Conservation (phyloP, 92 coral and sea anemone species). For the Pocillopora meandrina region DNA sequence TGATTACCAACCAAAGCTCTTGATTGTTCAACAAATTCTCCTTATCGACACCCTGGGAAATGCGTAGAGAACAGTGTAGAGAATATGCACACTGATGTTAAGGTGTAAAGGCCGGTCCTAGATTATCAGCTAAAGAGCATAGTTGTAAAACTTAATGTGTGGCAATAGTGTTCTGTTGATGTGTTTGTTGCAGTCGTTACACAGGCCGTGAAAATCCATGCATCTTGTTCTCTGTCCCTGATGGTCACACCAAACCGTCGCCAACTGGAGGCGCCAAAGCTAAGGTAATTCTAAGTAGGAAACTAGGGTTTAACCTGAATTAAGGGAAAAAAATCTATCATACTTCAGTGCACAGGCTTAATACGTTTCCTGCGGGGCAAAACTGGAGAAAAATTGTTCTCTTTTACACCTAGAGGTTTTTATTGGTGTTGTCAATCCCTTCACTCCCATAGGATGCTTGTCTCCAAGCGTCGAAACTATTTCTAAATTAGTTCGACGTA, state of each 20-base stretch:
- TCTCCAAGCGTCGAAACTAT: no score
- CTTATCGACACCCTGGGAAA: no score
- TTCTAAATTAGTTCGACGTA: no score
- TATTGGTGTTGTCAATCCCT: no score
- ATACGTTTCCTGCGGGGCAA: no score
- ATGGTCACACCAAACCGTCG: conserved; percentile 91
- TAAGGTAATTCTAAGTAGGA: conserved; percentile 10
- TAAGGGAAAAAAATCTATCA: no score
- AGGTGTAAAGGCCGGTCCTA: neutral
- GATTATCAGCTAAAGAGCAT: neutral
- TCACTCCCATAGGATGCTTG: no score
- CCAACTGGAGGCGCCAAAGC: conserved; percentile 72
- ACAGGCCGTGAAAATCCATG: conserved; percentile 92
- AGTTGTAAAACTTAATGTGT: neutral
- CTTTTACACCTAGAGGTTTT: no score
- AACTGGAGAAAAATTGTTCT: no score
- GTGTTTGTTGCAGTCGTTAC: conserved; percentile 69
- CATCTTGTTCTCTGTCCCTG: conserved; percentile 87
- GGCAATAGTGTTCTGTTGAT: neutral
- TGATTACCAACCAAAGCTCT: neutral
- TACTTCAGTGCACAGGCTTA: no score
- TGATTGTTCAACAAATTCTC: neutral
- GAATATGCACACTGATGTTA: neutral
- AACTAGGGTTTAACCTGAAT: no score
- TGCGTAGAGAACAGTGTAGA: no score